Evolutionary conservation across 2,888 invertebrate genomes (phyloP), one percentile per base, ranked within the genome.

Genomic region (Anticlea derivata): DNA sequence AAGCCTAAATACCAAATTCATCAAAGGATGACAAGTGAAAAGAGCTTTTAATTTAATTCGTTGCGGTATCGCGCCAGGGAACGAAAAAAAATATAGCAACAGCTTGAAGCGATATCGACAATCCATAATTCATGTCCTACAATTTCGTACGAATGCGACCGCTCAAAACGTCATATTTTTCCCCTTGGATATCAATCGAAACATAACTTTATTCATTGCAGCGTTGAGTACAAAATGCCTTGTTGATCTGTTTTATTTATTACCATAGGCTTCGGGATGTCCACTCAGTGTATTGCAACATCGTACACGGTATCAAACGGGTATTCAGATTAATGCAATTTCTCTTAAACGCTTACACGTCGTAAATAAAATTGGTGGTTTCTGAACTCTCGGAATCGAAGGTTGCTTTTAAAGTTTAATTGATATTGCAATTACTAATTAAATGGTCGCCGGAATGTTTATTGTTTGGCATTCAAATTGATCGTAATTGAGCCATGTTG

Each of bases 1-100:
- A 66, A 72, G 68, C 76, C 80, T 80, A 85, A 85, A 87, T 83
- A 86, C 80, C 75, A 80, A 85, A 90, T 90, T 83, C 88, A 89
- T 90, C 88, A 88, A 80, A 69, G 79, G 83, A 84, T 86, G 88
- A 88, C 88, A 90, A 86, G 86, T 88, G 87, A 90, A 88, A 89
- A 89, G 89, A 89, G 88, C 86, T 88, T 89, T 90, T 90, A 90
- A 90, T 90, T 90, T 89, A 89, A 90, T 90, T 88, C 90, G 89
- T 81, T 88, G 89, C 82, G 89, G 90, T 86, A 83, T 83, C 81
- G 83, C 81, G 82, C 81, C 80, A 67, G 82, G 81, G 83, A 83
- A 82, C 78, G 82, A 75, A 79, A 87, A 89, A 88, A 89, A 86
- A 86, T 74, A 86, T 78, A 84, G 86, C 83, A 87, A 89, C 90